Evolutionary conservation across 2,888 invertebrate species (phyloP).

Genomic region (Loripinus fragilis): DNA sequence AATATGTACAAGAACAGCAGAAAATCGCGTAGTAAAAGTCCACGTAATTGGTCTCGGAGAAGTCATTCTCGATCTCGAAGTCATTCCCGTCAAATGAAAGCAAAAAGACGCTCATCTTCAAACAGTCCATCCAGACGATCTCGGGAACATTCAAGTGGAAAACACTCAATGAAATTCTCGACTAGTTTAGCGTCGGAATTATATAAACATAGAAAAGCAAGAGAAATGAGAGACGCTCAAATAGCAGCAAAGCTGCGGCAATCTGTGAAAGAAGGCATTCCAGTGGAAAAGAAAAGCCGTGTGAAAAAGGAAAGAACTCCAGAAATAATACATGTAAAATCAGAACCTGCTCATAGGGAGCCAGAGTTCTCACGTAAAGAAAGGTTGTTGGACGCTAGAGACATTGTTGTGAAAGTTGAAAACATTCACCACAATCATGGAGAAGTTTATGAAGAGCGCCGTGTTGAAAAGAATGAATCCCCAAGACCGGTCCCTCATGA

Average conservation of each 20-base stretch:
- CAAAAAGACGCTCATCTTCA: constrained; percentile 56
- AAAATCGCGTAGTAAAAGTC: constrained; percentile 64
- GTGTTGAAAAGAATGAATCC: constrained; percentile 32
- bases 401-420: constrained; percentile 73
- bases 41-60: constrained; percentile 53
- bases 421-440: constrained; percentile 59
- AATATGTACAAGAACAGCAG: constrained; percentile 51
- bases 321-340: constrained; percentile 28
- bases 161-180: constrained; percentile 75
- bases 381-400: constrained; percentile 57
- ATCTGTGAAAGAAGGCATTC: constrained; percentile 44
- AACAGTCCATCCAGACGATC: constrained; percentile 57
- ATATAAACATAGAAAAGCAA: constrained; percentile 79
- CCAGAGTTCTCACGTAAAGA: constrained; percentile 62
- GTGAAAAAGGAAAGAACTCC: constrained; percentile 53
- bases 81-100: constrained; percentile 59
- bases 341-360: constrained; percentile 37
- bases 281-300: constrained; percentile 45
- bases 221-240: constrained; percentile 85
- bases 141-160: constrained; percentile 52
- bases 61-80: constrained; percentile 67
- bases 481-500: constrained; percentile 8
- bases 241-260: constrained; percentile 62
- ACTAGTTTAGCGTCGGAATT: constrained; percentile 81
- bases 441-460: constrained; percentile 24